Base-by-base conservation (phyloP, 1,140 invertebrate species). In the Apis laboriosa region DNA sequence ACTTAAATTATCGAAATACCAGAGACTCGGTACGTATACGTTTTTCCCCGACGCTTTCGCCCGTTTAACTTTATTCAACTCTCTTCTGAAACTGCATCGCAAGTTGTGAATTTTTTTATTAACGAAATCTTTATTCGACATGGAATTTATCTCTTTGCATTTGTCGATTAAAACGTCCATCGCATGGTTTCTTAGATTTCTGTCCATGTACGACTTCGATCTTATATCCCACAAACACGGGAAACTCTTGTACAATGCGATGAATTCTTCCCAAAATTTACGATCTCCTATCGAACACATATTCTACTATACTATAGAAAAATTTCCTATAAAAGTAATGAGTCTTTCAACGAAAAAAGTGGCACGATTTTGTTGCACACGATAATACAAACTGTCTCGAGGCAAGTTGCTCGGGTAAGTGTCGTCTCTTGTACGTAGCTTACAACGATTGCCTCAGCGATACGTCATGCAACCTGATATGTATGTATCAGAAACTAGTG, bases 381-480 rank as follows among this genome's bases (percentile, higher is more conserved):
- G 12, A 63, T 24, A 12, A 11, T 63, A 7, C 13, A n/a, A 63
- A 24, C 12, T 63, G n/a, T 63, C 60, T 63, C 60, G 60, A 63
- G 60, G 60, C 24, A 63, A 63, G 24, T 63, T 63, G n/a, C n/a
- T 43, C 34, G 34, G 34, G 34, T 43, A 43, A 43, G 5, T 43
- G 34, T 7, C n/a, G 60, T 24, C 60, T 63, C 60, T 7, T 7
- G 60, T 63, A 12, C 60, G 60, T n/a, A 12, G 60, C 60, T 63
- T n/a, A 63, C 13, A 63, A n/a, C 60, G 60, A 63, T 24, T 63
- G 60, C 60, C 60, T 63, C 60, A 63, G 15, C n/a, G 60, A 63
- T 63, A 63, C 24, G 12, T 63, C 60, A 24, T 63, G 60, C 60
- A 63, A 63, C 60, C 60, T 63, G 60, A 63, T 63, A 63, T n/a